Base-by-base conservation (phyloP, 2,888 invertebrate genomes). In the Vandiemenella viatica region DNA sequence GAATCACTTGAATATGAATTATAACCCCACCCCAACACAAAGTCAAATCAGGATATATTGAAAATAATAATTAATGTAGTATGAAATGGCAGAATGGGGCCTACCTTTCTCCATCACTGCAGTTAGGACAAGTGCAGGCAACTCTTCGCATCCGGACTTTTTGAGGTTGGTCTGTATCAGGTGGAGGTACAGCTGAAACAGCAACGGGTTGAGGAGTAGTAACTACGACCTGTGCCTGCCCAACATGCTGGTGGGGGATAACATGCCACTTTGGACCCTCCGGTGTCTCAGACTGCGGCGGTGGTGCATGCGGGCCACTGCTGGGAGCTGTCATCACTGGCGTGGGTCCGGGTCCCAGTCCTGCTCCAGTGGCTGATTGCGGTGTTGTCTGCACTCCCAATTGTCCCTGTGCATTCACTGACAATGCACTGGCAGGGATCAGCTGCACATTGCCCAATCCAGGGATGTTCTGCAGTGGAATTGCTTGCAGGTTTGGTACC, bases 61-160 rank as follows among this genome's bases (percentile, higher is more conserved):
- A n/a, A n/a, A n/a, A n/a, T n/a, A n/a, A n/a, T n/a, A n/a, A n/a
- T n/a, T n/a, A n/a, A n/a, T n/a, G n/a, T n/a, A n/a, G n/a, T n/a
- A n/a, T n/a, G n/a, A n/a, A n/a, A n/a, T n/a, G n/a, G n/a, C 32
- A 4, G 32, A 3, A 8, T 6, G 15, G 5, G n/a, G 62, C 67
- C 65, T 57, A 77, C 77, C 80, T 80, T 61, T 87, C 87, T 4
- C 83, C 88, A 61, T 90, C 91, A 45, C 84, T 82, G 64, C 97
- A 97, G 67, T 97, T 96, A 0, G 96, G 97, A 66, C 96, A 97
- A 0, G 93, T 93, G 67, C 97, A 97, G 1, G 96, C 96, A 7
- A 96, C 91, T 38, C 97, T 71, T 58, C 91, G 79, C 55, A 88
- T 72, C 53, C 83, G 70, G 21, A 75, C 70, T 56, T 72, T 73